These are phyloP conservation scores for Petaurus breviceps DNA, from an alignment of 2,113 vertebrate genomes.

Conservation along the genomic window DNA sequence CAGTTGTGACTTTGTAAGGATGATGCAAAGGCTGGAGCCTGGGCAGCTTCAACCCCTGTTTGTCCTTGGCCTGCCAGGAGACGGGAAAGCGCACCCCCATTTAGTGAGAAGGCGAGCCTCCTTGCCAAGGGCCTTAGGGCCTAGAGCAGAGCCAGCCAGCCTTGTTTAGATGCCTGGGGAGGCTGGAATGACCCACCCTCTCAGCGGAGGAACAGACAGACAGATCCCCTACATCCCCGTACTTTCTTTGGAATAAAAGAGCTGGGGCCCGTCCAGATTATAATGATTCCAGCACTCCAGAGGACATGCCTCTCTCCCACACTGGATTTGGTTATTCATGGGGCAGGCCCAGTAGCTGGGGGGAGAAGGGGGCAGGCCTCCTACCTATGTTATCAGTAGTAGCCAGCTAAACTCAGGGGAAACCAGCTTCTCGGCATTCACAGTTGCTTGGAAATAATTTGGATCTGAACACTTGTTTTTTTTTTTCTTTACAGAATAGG, in stretches of 20 bases:
- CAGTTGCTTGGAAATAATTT: background rate
- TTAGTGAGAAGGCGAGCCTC: background rate
- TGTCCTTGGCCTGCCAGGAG: background rate
- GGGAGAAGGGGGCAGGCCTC: background rate
- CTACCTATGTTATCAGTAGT: background rate
- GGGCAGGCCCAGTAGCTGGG: background rate
- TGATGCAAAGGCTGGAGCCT: background rate
- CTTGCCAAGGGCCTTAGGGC: background rate
- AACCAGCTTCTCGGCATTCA: background rate
- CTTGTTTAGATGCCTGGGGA: background rate
- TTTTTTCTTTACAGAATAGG: background rate
- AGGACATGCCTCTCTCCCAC: conserved; percentile 1
- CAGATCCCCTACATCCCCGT: background rate
- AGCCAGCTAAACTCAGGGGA: background rate
- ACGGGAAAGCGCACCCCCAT: background rate
- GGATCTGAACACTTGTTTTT: background rate
- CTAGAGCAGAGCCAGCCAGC: background rate
- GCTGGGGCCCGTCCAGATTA: background rate
- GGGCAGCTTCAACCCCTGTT: background rate
- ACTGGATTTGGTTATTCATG: background rate
- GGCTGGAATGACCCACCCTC: background rate
- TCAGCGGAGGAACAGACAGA: background rate
- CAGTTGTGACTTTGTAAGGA: background rate
- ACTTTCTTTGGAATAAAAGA: background rate
- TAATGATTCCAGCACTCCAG: background rate